These are phyloP conservation scores for Spatulosminthurus flaviceps DNA, from an alignment of 2,888 invertebrate genomes.

Conservation along the genomic window DNA sequence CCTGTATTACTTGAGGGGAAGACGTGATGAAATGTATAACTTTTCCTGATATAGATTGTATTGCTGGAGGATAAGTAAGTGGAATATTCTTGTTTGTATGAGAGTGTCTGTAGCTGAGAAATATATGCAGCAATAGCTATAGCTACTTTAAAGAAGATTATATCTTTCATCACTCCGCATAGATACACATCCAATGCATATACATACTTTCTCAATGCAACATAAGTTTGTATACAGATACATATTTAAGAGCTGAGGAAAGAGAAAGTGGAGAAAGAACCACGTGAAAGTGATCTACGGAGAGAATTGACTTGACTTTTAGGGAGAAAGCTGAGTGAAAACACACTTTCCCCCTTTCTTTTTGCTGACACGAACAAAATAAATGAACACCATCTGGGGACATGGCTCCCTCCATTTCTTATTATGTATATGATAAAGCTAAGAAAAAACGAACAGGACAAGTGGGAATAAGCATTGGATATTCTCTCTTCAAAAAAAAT, in stretches of 20 bases:
- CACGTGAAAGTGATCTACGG: conserved; percentile 11
- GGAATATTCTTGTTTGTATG: too few relatives aligned
- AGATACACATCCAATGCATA: not conserved
- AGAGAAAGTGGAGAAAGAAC: not conserved
- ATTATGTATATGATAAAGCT: conserved; percentile 8
- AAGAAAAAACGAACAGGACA: not conserved
- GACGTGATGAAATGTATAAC: conserved; percentile 18
- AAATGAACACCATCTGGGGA: conserved; percentile 41
- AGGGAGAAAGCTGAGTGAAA: conserved; percentile 33
- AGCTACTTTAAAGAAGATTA: too few relatives aligned
- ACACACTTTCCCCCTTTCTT: conserved; percentile 36
- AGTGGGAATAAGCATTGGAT: not conserved
- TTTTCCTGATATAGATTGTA: not conserved
- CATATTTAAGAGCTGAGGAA: not conserved
- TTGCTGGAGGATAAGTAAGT: not conserved
- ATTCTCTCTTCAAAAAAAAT: not conserved
- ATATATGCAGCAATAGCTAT: too few relatives aligned
- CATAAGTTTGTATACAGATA: not conserved
- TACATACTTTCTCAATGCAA: not conserved
- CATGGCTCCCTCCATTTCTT: conserved; percentile 24
- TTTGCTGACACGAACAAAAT: conserved; percentile 35
- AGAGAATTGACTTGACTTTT: conserved; percentile 30
- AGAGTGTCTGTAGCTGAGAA: too few relatives aligned
- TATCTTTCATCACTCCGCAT: too few relatives aligned
- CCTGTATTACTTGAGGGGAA: not conserved